Evolutionary conservation across 2,888 invertebrate genomes (phyloP), one percentile per base, ranked within the genome.

Genomic region (Heliconius ismenius): DNA sequence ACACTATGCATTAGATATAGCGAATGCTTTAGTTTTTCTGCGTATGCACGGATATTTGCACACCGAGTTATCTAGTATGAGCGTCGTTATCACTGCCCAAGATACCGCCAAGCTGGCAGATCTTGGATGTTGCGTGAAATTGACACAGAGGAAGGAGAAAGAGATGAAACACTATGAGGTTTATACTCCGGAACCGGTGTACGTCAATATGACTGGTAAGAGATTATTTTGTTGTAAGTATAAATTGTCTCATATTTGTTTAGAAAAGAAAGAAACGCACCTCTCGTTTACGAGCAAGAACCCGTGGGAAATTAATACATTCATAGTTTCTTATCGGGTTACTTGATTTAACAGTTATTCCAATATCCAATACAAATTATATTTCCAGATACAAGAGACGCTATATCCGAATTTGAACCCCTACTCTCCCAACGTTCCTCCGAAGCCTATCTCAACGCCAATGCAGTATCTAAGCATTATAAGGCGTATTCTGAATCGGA

Each of bases 1-100:
- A 54, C 89, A 90, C 78, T 94, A 94, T 80, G 86, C 91, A 0
- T 81, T 91, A 26, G 95, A 95, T 84, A 87, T 95, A 36, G 89
- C 92, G 7, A 91, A 90, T 79, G 95, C 95, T 0, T 84, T 93
- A 21, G 88, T 90, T 2, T 95, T 94, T 85, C 87, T 95, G 6
- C 88, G 90, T 32, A 94, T 93, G 91, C 93, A 92, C 82, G 92
- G 92, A 21, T 92, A 88, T 83, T 81, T 95, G 2, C 95, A 95
- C 86, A 91, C 94, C 0, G 92, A 89, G 43, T 85, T 95, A 26
- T 90, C 86, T 79, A 94, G 94, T 81, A 86, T 87, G 74, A 84
- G 88, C 60, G 82, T 95, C n/a, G 89, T 93, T 87, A 83, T 95
- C 21, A 93, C 92, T 0, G 82, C 83, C 67, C 91, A 91, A 43